A percentile compares a stretch with the other conserved stretches of the same genome.
These are phyloP conservation scores for Archocentrus centrarchus DNA, from an alignment of 2,113 vertebrate genomes.

Conservation along the genomic window DNA sequence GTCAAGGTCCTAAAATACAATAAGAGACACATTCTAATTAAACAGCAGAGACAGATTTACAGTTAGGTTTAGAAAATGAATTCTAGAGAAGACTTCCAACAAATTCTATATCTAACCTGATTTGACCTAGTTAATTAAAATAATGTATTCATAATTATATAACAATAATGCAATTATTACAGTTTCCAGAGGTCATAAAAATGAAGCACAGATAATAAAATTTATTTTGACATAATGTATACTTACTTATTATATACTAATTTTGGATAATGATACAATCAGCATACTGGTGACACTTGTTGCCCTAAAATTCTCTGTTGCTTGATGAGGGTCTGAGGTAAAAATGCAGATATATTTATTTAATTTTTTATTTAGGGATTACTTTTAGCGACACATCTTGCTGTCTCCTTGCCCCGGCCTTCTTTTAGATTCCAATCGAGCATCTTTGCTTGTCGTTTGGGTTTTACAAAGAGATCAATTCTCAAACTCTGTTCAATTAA, in stretches of 20 bases:
- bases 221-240: neutral
- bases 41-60: neutral
- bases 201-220: neutral
- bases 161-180: neutral
- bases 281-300: neutral
- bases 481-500: conserved; percentile 1
- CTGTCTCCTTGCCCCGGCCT: neutral
- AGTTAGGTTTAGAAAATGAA: neutral
- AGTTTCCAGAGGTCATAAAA: neutral
- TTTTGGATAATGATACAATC: neutral
- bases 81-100: neutral
- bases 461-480: neutral
- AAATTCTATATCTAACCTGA: neutral
- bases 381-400: neutral
- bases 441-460: neutral
- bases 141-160: neutral
- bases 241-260: neutral
- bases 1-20: conserved; percentile 35
- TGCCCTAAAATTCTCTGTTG: neutral
- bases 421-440: neutral
- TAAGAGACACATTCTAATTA: neutral
- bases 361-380: neutral
- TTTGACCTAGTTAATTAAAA: neutral
- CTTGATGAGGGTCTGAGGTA: too few species aligned
- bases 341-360: neutral